Evolutionary conservation across 2,797 vertebrate genomes (phyloP).

Genomic region (Trematomus bernacchii): DNA sequence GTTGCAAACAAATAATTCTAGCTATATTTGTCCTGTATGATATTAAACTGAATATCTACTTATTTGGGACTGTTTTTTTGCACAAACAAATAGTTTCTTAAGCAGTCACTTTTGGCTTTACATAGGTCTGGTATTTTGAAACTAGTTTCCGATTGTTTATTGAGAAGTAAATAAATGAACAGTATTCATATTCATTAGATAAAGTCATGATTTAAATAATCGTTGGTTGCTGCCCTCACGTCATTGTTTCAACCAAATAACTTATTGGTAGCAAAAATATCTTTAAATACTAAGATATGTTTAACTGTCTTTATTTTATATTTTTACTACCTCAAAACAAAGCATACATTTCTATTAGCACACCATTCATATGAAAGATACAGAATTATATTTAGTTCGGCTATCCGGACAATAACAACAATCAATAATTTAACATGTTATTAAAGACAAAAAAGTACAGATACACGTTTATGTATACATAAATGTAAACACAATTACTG

Average conservation of each 20-base stretch:
- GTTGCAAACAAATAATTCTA: too few relatives aligned
- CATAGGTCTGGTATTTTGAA: neutral
- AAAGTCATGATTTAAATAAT: neutral
- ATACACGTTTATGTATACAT: neutral
- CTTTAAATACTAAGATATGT: conserved; percentile 1
- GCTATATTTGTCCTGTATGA: neutral
- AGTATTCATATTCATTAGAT: neutral
- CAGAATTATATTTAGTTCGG: neutral
- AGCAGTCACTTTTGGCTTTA: neutral
- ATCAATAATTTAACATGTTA: too few relatives aligned
- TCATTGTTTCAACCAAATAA: neutral
- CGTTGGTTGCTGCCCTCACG: neutral
- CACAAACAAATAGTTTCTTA: neutral
- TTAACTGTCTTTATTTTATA: neutral
- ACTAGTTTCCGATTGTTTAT: neutral
- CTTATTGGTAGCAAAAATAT: neutral
- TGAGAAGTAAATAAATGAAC: neutral
- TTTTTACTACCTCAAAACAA: conserved; percentile 6
- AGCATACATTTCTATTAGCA: neutral
- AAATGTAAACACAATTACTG: neutral
- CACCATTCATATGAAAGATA: neutral
- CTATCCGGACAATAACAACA: neutral
- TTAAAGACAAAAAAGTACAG: too few relatives aligned
- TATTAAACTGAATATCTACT: neutral
- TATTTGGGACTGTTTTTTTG: neutral